Conservation (phyloP, 2,797 vertebrate species). For the Neopelma chrysocephalum region DNA sequence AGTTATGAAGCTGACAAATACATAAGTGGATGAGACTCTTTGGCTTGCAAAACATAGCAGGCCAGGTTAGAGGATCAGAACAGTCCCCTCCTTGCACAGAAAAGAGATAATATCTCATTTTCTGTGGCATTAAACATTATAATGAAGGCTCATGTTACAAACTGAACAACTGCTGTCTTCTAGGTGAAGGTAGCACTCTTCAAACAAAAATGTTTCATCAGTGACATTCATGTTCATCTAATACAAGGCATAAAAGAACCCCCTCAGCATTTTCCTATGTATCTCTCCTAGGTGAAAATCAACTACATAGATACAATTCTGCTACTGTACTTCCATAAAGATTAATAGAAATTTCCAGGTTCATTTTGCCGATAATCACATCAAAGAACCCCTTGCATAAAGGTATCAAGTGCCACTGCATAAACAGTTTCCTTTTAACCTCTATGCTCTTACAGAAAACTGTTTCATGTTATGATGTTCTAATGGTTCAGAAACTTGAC, state of each 20-base stretch:
- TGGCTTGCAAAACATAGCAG: background rate
- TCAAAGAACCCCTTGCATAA: background rate
- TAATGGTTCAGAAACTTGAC: background rate
- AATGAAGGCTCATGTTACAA: background rate
- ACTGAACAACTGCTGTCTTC: background rate
- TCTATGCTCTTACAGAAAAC: background rate
- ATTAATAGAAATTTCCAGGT: background rate
- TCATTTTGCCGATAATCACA: background rate
- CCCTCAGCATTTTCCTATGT: background rate
- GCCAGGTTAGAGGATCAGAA: background rate
- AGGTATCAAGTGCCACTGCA: background rate
- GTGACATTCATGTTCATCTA: background rate
- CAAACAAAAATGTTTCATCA: background rate
- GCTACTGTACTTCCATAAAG: background rate
- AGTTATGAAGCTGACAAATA: slow-evolving; percentile 6
- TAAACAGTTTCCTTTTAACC: background rate
- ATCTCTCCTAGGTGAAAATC: background rate
- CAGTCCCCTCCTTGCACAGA: background rate
- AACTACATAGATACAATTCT: background rate
- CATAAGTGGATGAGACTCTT: background rate
- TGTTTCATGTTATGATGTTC: background rate
- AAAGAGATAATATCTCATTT: background rate
- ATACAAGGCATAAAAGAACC: background rate
- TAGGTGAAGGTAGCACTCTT: background rate
- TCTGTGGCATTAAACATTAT: background rate